Conservation (phyloP, 1,140 invertebrate genomes). For the Platorchestia sp. region DNA sequence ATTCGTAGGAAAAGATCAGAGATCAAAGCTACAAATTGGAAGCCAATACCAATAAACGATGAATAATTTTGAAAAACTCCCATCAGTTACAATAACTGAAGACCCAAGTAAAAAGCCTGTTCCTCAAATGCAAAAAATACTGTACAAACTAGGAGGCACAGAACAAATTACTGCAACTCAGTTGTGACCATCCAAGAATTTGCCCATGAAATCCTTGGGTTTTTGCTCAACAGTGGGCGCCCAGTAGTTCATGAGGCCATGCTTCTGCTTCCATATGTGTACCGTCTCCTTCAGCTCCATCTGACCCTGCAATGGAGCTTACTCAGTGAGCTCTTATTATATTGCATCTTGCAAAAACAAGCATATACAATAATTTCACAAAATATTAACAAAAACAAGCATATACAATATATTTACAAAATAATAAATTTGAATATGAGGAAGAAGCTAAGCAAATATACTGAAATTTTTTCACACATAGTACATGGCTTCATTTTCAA, state of each 20-base stretch:
- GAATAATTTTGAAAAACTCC: no score
- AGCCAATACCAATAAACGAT: no score
- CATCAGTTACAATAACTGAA: background rate
- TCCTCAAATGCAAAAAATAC: background rate
- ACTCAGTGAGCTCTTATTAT: no score
- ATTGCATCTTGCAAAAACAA: background rate
- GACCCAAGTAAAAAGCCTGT: background rate
- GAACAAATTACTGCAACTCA: slow-evolving; percentile 69
- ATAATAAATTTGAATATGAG: no score
- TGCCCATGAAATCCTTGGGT: slow-evolving; percentile 92
- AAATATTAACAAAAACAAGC: no score
- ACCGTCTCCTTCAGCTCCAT: slow-evolving; percentile 93
- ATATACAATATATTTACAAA: no score
- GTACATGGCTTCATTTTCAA: no score
- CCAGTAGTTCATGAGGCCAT: slow-evolving; percentile 88
- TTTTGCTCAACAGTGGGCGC: slow-evolving; percentile 86
- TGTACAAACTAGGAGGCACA: background rate
- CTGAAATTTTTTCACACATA: no score
- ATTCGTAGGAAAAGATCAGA: no score
- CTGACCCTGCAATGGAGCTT: slow-evolving; percentile 77
- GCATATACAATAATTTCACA: no score
- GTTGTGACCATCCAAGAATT: slow-evolving; percentile 83
- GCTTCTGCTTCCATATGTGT: slow-evolving; percentile 88
- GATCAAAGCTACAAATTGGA: no score
- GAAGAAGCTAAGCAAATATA: no score